Percentiles rank a stretch among this genome's conserved stretches.
Conservation (phyloP, 2,113 vertebrate genomes). For the Rattus rattus region DNA sequence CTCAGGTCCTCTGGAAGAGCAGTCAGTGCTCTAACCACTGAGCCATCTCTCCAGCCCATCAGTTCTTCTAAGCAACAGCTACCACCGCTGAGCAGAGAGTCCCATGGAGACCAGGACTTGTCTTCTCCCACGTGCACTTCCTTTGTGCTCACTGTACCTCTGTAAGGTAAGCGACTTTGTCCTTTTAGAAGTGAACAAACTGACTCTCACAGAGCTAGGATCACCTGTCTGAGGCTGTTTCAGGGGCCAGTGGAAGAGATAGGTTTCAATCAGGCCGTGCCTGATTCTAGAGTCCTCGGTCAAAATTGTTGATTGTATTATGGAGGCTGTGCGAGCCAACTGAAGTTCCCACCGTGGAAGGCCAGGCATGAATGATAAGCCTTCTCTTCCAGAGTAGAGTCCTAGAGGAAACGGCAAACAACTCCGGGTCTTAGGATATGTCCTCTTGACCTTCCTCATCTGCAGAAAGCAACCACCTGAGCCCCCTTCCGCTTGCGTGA, state of each 20-base stretch:
- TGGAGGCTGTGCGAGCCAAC: background rate
- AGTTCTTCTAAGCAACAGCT: constrained; percentile 32
- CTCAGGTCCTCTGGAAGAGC: no score
- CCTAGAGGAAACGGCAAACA: background rate
- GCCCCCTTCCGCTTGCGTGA: background rate
- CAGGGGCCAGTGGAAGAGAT: background rate
- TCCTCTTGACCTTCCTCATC: background rate
- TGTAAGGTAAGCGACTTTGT: background rate
- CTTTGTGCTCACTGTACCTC: background rate
- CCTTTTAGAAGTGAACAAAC: background rate
- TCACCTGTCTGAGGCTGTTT: background rate
- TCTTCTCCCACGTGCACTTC: background rate
- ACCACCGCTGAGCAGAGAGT: background rate
- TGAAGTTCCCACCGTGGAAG: background rate
- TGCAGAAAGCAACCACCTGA: background rate
- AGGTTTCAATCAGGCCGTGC: background rate
- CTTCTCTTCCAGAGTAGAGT: background rate
- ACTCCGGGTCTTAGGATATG: background rate
- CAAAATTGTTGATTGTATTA: background rate
- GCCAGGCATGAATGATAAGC: background rate
- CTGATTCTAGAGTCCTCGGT: background rate
- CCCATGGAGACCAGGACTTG: background rate
- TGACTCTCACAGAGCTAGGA: background rate
- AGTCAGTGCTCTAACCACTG: no score
- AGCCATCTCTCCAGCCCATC: no score